Base-by-base conservation (phyloP, 2,113 vertebrate species). In the Tauraco erythrolophus region DNA sequence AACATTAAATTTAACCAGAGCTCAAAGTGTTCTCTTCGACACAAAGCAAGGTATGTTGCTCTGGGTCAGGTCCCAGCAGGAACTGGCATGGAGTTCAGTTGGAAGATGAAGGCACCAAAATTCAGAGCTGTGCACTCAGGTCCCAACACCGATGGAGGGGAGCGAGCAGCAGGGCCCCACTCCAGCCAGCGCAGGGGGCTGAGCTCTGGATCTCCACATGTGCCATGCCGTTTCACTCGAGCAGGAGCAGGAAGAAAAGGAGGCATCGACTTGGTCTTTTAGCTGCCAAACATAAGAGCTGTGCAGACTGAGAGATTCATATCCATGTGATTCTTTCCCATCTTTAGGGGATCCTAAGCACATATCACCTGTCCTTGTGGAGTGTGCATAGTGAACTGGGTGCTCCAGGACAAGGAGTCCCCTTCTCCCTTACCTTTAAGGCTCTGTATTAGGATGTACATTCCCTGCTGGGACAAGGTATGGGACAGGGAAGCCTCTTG, bases 281-380 rank as follows among this genome's bases (percentile, higher is more conserved):
- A 45, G 14, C 45, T 56, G 54, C 9, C 17, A 66, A 65, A 61
- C 0, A 3, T 18, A 12, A 92, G 31, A 84, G 17, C 15, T 65
- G 17, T 23, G 13, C 50, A 70, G 31, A 28, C 9, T 22, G 51
- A 91, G 60, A 45, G 37, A 53, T 66, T 66, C 1, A 1, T 33
- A 30, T 1, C 6, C 14, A 6, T 46, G 19, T 23, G 46, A 27
- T 22, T 65, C 53, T 41, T 61, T 57, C 19, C 53, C 41, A 18
- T 53, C 41, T 4, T 16, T 25, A 43, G 37, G 35, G 43, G 25
- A 64, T n/a, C 56, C 35, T 65, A 21, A 61, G 33, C 11, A 74
- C 0, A 0, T 19, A 66, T 33, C n/a, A 24, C 22, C 9, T 0
- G 2, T 41, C 37, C 51, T 51, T 7, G 9, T 3, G 9, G 24